Evolutionary conservation across 2,113 vertebrate species (phyloP), one percentile per base, ranked within the genome.

Genomic region (Serranochromis macrocephalus): DNA sequence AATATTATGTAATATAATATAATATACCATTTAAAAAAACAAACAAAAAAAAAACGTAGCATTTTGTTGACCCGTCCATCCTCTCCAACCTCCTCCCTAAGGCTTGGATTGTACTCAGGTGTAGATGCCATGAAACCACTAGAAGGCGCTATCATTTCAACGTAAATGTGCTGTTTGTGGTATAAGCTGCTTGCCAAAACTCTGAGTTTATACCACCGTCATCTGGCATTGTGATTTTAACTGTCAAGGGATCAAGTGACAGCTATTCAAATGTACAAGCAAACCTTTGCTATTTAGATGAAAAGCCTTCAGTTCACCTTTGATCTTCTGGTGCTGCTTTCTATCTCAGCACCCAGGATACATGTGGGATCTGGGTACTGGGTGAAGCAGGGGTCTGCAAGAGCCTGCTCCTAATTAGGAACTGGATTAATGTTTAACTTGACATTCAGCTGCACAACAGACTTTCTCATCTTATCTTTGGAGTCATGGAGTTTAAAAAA

Each of bases 391-490:
- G 40, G 45, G 66, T 86, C 51, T 85, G 85, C 40, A 26, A 3
- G 57, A 85, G 45, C 24, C 33, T 14, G 51, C 3, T 80, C 1
- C n/a, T 81, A 57, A 58, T 83, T 86, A 83, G 55, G 82, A 87
- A 61, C 47, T 26, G 17, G 85, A 88, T 91, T 91, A 88, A 92
- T 83, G 55, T 91, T 87, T 85, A 93, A 88, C 87, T 78, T 75
- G 63, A 83, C 81, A 61, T 89, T 88, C 47, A 85, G 19, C 68
- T 61, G 33, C 87, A 78, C 42, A 49, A 29, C 63, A 4, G 45
- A 2, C 51, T 47, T 88, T 88, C 54, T 55, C 86, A 86, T 78
- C 42, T 33, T 51, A 68, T 49, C 42, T 13, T 31, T 61, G 9
- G 19, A 31, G 11, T 31, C 29, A 63, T 19, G 13, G 79, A 53